Evolutionary conservation across 2,888 invertebrate species (phyloP).

Genomic region (Chymomyza amoena): DNA sequence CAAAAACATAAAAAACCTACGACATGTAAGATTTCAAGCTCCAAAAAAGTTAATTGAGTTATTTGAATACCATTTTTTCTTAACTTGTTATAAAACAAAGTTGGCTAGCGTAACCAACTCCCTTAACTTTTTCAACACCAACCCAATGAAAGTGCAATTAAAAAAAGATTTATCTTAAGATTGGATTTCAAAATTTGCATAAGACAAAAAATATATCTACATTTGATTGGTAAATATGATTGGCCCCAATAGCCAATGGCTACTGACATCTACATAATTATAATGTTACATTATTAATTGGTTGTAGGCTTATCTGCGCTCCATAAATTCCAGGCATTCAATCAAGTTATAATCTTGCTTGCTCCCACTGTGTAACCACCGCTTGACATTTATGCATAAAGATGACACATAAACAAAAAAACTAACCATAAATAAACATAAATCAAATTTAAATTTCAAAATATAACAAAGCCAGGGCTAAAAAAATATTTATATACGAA

Average conservation of each 20-base stretch:
- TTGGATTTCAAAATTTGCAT: background rate
- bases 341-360: background rate
- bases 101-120: background rate
- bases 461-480: slow-evolving; percentile 48
- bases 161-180: background rate
- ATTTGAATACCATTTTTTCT: background rate
- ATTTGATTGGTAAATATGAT: background rate
- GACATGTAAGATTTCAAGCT: background rate
- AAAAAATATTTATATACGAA: background rate
- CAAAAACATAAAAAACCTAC: background rate
- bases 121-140: background rate
- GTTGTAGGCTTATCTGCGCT: background rate
- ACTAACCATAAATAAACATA: background rate
- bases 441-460: background rate
- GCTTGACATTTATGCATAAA: slow-evolving; percentile 64
- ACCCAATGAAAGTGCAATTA: background rate
- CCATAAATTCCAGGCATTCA: background rate
- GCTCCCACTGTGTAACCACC: slow-evolving; percentile 4
- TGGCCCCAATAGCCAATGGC: background rate
- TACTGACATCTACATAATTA: background rate
- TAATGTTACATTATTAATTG: background rate
- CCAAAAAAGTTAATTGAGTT: background rate
- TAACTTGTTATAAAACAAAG: background rate
- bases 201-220: background rate
- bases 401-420: background rate